Conservation (phyloP, 2,113 vertebrate genomes). For the Herpetotheres cachinnans region DNA sequence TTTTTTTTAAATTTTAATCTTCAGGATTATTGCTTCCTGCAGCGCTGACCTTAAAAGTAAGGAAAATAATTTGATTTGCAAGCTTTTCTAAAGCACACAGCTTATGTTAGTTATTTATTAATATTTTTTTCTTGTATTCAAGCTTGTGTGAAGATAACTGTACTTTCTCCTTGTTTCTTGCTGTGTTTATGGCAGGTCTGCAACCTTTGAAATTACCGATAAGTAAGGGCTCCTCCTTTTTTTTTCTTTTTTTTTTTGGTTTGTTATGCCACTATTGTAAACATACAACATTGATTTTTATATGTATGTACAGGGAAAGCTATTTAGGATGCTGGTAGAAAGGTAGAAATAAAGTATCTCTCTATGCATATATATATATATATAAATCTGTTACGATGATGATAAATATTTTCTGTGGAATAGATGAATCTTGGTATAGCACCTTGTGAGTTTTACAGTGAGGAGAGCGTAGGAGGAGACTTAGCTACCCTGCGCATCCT, state of each 20-base stretch:
- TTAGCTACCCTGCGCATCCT: not conserved
- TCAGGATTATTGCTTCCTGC: conserved; percentile 32
- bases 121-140: not conserved
- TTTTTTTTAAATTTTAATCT: not conserved
- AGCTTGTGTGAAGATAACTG: not conserved
- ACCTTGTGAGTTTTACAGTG: not conserved
- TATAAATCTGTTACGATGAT: not conserved
- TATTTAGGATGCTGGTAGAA: not conserved
- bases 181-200: not conserved
- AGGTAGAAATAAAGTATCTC: not conserved
- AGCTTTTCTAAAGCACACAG: not conserved
- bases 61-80: conserved; percentile 22
- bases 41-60: conserved; percentile 37
- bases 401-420: not conserved
- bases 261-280: conserved; percentile 27
- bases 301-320: not conserved
- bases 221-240: not conserved
- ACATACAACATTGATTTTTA: conserved; percentile 33
- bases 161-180: not conserved
- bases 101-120: conserved; percentile 11
- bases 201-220: conserved; percentile 55
- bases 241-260: not conserved
- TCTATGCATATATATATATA: not conserved
- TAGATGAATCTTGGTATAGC: not conserved
- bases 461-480: not conserved